Base-by-base conservation (phyloP, 2,113 vertebrate species). In the Corythornis cristatus region DNA sequence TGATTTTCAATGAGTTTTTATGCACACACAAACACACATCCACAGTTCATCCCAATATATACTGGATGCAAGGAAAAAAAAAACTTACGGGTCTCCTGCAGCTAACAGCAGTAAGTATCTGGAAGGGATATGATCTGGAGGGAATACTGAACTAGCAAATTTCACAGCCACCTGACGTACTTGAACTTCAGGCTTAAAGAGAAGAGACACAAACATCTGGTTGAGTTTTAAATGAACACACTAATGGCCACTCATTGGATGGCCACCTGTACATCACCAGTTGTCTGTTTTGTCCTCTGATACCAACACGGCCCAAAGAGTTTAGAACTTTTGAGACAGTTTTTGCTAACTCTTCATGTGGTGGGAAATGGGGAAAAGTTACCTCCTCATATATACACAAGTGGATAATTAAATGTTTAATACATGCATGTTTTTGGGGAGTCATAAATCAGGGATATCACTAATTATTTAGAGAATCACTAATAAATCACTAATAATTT, bases 111-210 rank as follows among this genome's bases (percentile, higher is more conserved):
- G 98, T 86, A 99, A 98, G 72, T 99, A 99, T 98, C 99, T 98
- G 89, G 99, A 99, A 90, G 99, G 98, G 84, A 99, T 98, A 57
- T 99, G 99, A 96, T 99, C 99, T 12, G 98, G 96, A 86, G 98
- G 98, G 93, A 99, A 99, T 88, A 99, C 99, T 1, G 97, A 99
- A 94, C 99, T 99, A 91, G 99, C 99, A 95, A 99, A 99, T 95
- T 99, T 99, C 98, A 99, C 99, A 61, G 99, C 99, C 92, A 99
- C 98, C 93, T 99, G 99, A 33, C 99, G 99, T 86, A 99, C 99
- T 96, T 99, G 99, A 83, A 99, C 99, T 98, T 99, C 99, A 58
- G 99, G 99, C 99, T 99, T 96, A 37, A 94, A 88, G 50, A 81
- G 51, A 92, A 90, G 17, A 89, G 46, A 95, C 18, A 95, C 6